Percentiles rank a stretch among this genome's conserved stretches.
These are phyloP conservation scores for Watsonalla cultraria DNA, from an alignment of 2,888 invertebrate species.

Conservation along the genomic window DNA sequence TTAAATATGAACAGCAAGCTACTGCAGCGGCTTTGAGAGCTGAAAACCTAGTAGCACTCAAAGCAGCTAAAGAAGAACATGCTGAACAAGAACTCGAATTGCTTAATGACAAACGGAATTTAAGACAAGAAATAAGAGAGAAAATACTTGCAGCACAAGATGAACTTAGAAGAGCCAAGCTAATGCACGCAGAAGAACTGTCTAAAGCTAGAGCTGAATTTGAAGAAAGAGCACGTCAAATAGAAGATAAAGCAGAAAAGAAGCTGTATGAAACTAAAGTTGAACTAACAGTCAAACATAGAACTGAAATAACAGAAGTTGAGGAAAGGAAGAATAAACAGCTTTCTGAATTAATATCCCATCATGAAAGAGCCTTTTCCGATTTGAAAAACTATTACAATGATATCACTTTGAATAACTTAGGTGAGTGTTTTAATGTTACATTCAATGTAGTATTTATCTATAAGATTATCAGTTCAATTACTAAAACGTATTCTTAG, in stretches of 20 bases:
- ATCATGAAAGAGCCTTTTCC: slow-evolving; percentile 90
- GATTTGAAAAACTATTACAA: slow-evolving; percentile 97
- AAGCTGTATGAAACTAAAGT: slow-evolving; percentile 85
- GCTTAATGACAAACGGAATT: slow-evolving; percentile 83
- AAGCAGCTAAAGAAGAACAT: slow-evolving; percentile 91
- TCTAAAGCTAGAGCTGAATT: slow-evolving; percentile 76
- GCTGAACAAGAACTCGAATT: slow-evolving; percentile 86
- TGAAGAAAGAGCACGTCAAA: slow-evolving; percentile 71
- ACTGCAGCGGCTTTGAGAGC: slow-evolving; percentile 91
- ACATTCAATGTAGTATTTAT: too few species aligned
- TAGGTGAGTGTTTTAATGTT: slow-evolving; percentile 73
- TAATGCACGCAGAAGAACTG: slow-evolving; percentile 87
- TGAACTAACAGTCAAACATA: slow-evolving; percentile 85
- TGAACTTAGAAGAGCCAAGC: slow-evolving; percentile 83
- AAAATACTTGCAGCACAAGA: slow-evolving; percentile 84
- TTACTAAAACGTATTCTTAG: too few species aligned
- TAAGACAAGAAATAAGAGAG: slow-evolving; percentile 84
- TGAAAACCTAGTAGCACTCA: slow-evolving; percentile 88
- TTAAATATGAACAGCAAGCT: slow-evolving; percentile 94
- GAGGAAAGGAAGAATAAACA: slow-evolving; percentile 95
- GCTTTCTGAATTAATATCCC: slow-evolving; percentile 86
- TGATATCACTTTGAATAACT: slow-evolving; percentile 94
- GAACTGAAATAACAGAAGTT: slow-evolving; percentile 91
- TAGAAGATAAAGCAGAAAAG: slow-evolving; percentile 82
- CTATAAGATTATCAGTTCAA: too few species aligned